A percentile compares a stretch with the other conserved stretches of the same genome.
These are phyloP conservation scores for Dromaius novaehollandiae DNA, from an alignment of 2,113 vertebrate species.

Conservation along the genomic window DNA sequence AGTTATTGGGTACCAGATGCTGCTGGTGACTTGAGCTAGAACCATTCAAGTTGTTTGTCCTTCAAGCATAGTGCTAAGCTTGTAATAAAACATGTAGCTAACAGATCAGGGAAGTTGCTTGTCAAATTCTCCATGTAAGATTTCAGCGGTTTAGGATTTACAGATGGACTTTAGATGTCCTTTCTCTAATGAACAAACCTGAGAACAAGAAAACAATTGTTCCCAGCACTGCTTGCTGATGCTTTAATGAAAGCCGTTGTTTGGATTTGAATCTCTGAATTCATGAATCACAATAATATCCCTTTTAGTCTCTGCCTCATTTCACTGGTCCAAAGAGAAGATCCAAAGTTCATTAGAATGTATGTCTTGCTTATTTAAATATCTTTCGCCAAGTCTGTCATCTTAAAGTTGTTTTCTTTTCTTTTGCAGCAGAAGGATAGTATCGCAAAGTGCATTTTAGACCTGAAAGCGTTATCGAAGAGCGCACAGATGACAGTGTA, in stretches of 20 bases:
- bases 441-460: conserved; percentile 92
- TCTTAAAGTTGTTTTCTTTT: conserved; percentile 25
- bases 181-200: background rate
- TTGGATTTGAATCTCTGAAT: background rate
- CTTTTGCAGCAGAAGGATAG: conserved; percentile 91
- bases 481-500: conserved; percentile 70
- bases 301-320: background rate
- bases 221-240: background rate
- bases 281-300: fast-evolving
- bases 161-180: background rate
- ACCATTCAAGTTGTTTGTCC: fast-evolving
- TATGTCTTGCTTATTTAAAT: fast-evolving
- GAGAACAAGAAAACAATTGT: background rate
- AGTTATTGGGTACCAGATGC: fast-evolving
- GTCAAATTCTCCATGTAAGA: background rate
- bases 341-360: background rate
- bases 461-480: conserved; percentile 89
- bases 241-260: background rate
- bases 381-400: background rate
- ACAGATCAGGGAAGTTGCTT: fast-evolving
- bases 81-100: background rate
- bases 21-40: background rate
- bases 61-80: background rate
- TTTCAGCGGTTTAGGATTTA: background rate
- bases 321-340: fast-evolving